Evolutionary conservation across 2,113 vertebrate species (phyloP).

Genomic region (Hirundichthys speculiger): DNA sequence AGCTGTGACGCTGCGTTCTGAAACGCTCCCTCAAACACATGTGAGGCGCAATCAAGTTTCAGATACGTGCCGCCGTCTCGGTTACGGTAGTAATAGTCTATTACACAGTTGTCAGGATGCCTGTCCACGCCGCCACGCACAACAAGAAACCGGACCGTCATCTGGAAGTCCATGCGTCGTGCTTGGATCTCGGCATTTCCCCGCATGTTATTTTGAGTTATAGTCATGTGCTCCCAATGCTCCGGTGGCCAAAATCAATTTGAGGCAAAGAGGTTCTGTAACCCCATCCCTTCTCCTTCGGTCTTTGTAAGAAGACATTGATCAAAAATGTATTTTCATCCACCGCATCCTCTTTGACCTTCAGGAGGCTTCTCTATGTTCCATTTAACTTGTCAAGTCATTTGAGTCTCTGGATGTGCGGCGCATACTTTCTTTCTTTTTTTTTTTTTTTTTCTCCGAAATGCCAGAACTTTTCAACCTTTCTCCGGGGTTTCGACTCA

Average conservation of each 20-base stretch:
- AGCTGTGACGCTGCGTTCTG: no score
- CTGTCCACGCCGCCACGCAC: constrained; percentile 1
- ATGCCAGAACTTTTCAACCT: background rate
- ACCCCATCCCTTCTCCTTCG: constrained; percentile 69
- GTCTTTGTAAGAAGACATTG: constrained; percentile 70
- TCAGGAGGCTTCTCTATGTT: constrained; percentile 35
- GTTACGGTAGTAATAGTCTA: constrained; percentile 22
- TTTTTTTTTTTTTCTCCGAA: constrained; percentile 11
- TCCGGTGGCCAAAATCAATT: constrained; percentile 69
- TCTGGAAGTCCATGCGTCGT: constrained; percentile 20
- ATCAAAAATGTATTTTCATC: constrained; percentile 76
- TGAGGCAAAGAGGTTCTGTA: constrained; percentile 66
- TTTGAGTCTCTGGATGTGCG: background rate
- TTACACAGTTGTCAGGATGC: constrained; percentile 13
- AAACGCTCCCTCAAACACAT: constrained; percentile 1
- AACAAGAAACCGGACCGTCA: background rate
- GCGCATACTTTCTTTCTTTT: constrained; percentile 7
- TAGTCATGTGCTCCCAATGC: constrained; percentile 49
- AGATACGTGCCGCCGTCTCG: constrained; percentile 1
- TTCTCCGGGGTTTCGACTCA: background rate
- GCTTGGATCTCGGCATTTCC: constrained; percentile 39
- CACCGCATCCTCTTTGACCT: constrained; percentile 59
- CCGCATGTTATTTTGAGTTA: constrained; percentile 67
- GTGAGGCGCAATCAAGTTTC: constrained; percentile 33
- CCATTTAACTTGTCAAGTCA: constrained; percentile 10